These are phyloP conservation scores for Turdus rufiventris DNA, from an alignment of 2,113 vertebrate species.

Conservation along the genomic window DNA sequence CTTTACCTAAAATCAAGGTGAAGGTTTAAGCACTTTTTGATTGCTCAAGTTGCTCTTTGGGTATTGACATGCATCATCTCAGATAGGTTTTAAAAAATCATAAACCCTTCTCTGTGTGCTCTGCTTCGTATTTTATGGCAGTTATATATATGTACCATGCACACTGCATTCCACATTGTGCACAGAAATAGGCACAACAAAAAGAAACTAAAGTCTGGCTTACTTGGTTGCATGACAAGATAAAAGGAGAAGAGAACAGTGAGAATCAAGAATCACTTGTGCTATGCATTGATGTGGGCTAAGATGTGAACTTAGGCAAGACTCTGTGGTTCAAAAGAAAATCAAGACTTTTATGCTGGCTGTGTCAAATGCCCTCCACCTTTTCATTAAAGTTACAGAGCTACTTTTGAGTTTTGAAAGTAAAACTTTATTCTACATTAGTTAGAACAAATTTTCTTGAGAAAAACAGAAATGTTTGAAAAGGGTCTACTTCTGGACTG, in stretches of 20 bases:
- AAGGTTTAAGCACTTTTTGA: background rate
- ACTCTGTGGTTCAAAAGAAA: background rate
- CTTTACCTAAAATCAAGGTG: background rate
- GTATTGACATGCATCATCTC: background rate
- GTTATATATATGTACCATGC: no score
- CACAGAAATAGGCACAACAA: background rate
- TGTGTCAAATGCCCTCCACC: background rate
- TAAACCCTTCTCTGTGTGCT: background rate
- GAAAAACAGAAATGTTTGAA: background rate
- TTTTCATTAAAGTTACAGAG: background rate
- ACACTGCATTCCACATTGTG: background rate
- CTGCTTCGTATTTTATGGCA: background rate
- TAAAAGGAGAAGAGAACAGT: background rate
- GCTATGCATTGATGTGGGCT: background rate
- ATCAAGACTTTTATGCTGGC: background rate
- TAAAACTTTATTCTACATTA: background rate
- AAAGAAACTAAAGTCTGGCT: background rate
- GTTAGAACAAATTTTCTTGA: background rate
- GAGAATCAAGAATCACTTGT: background rate
- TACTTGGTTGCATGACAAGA: background rate
- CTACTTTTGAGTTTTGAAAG: background rate
- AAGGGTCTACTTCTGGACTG: background rate
- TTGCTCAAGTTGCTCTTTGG: background rate
- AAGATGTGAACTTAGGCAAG: background rate
- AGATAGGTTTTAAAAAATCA: background rate